Evolutionary conservation across 2,113 vertebrate genomes (phyloP), one percentile per base, ranked within the genome.

Genomic region (Cromileptes altivelis): DNA sequence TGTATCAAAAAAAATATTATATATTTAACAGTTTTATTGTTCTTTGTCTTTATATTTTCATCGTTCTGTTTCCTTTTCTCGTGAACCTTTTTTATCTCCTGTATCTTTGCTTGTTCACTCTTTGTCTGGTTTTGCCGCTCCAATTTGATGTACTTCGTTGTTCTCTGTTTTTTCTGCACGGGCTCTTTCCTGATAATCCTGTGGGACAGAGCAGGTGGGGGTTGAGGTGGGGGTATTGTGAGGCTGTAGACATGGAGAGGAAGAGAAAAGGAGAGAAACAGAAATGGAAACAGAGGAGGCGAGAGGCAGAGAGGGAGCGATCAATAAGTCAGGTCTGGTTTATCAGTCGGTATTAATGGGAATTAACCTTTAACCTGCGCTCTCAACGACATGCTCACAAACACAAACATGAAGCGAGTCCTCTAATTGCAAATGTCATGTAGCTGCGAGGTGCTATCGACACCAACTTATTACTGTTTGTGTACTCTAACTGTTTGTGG

Each of bases 241-340:
- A 71, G 65, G 76, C 27, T 68, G 50, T 6, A 49, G 56, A 75
- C 19, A 15, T 25, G n/a, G 15, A 70, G 37, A 5, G 56, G 7
- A 9, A 47, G 68, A 64, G 40, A 14, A 63, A 45, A 27, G 30
- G 50, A 40, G 23, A 73, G 23, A 52, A 58, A 70, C 55, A 61
- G 50, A 58, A n/a, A 78, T 42, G 25, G 75, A 40, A 80, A 33
- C 7, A 6, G 56, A 30, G 60, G 10, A 53, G 33, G 68, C 25
- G 6, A 58, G 70, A 60, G 60, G 81, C 56, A 65, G 84, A 62
- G 49, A 77, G 37, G 70, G 40, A 11, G 52, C 21, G 77, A 92
- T 91, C 88, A 55, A 92, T 93, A 89, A 90, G 84, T 91, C 90
- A 85, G 78, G 55, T 86, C 79, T 84, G 75, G 88, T 91, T 88